Evolutionary conservation across 1,140 invertebrate genomes (phyloP).

Genomic region (Leptopilina clavipes): DNA sequence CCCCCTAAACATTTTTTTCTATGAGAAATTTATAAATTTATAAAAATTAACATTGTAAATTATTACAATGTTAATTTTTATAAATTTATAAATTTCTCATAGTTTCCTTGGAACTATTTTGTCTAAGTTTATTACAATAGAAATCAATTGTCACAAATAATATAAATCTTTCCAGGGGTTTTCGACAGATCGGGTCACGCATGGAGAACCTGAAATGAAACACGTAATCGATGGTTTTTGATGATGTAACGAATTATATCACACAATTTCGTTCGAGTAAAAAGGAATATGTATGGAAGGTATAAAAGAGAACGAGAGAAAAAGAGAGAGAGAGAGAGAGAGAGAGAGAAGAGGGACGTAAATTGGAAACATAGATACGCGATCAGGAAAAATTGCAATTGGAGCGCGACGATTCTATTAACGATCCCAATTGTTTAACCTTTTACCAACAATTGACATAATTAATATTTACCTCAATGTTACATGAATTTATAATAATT

Average conservation of each 20-base stretch:
- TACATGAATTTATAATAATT: slow-evolving; percentile 8
- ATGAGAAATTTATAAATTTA: no score
- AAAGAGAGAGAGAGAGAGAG: no score
- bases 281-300: slow-evolving; percentile 4
- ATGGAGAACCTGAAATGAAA: slow-evolving; percentile 6
- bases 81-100: no score
- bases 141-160: background rate
- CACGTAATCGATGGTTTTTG: slow-evolving; percentile 31
- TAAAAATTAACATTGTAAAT: no score
- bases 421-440: slow-evolving; percentile 48
- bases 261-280: background rate
- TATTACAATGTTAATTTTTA: no score
- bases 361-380: slow-evolving; percentile 5
- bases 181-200: slow-evolving; percentile 7
- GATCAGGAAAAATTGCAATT: slow-evolving; percentile 35
- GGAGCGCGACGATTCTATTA: slow-evolving; percentile 45
- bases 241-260: slow-evolving; percentile 27
- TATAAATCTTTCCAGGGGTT: background rate
- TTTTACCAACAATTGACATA: slow-evolving; percentile 41
- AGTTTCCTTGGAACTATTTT: no score
- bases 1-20: no score
- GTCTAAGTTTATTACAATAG: no score
- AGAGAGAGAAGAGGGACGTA: background rate
- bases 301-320: background rate
- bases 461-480: slow-evolving; percentile 29